These are phyloP conservation scores for Monoplex corrugatus DNA, from an alignment of 2,888 invertebrate species.

Conservation along the genomic window DNA sequence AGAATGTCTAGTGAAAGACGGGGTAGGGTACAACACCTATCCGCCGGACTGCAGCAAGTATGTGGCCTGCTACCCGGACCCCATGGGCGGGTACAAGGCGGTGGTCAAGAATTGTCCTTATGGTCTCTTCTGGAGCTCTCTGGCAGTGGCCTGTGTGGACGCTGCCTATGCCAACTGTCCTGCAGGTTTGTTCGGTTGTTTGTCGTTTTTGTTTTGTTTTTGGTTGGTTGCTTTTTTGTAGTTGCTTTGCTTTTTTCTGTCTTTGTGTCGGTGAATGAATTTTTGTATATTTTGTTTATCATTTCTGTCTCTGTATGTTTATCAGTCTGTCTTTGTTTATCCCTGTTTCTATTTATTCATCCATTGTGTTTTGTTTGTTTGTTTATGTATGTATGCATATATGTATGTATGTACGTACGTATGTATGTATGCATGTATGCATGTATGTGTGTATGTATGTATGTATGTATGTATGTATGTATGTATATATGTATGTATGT, in stretches of 20 bases:
- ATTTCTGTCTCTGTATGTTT: background rate
- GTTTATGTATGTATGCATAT: too few species aligned
- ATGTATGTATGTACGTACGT: too few species aligned
- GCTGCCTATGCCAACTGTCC: constrained; percentile 69
- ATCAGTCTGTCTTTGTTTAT: background rate
- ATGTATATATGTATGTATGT: background rate
- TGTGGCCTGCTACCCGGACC: constrained; percentile 67
- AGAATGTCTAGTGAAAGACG: constrained; percentile 68
- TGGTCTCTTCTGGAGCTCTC: constrained; percentile 74
- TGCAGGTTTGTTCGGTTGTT: constrained; percentile 58
- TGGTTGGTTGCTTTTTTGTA: background rate
- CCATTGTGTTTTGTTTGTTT: too few species aligned
- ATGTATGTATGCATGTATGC: too few species aligned
- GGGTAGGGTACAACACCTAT: constrained; percentile 71
- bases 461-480: background rate
- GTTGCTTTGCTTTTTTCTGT: background rate
- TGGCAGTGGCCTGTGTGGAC: constrained; percentile 69
- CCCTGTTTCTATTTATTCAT: too few species aligned
- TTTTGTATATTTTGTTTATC: too few species aligned
- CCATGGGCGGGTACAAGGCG: constrained; percentile 61
- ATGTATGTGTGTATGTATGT: background rate
- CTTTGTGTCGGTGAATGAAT: background rate
- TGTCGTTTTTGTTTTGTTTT: background rate
- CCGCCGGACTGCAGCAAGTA: constrained; percentile 73
- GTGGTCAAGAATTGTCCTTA: constrained; percentile 69